Evolutionary conservation across 2,113 vertebrate genomes (phyloP).

Genomic region (Megalops atlanticus): DNA sequence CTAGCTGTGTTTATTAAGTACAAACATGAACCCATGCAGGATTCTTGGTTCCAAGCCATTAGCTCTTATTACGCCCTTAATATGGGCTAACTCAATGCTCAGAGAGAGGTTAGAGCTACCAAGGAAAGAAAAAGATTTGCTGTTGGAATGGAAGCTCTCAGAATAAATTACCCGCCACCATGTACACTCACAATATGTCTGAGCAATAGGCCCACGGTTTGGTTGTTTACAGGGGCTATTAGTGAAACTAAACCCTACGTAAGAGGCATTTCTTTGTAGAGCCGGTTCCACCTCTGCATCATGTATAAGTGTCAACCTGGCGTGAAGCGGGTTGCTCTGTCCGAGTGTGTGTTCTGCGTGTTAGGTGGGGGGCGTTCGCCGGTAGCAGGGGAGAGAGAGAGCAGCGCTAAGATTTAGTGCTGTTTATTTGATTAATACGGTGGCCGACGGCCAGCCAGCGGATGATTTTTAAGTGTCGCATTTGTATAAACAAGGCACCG

Average conservation of each 20-base stretch:
- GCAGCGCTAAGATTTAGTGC: slow-evolving; percentile 44
- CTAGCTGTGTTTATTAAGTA: not conserved
- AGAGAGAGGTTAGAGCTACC: not conserved
- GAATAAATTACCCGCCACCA: not conserved
- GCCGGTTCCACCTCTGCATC: not conserved
- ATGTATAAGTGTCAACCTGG: not conserved
- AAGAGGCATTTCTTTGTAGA: too few relatives aligned
- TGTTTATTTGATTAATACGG: slow-evolving; percentile 52
- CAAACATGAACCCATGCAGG: not conserved
- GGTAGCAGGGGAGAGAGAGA: slow-evolving; percentile 27
- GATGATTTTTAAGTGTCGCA: slow-evolving; percentile 39
- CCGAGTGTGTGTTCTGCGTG: not conserved
- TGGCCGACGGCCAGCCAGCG: slow-evolving; percentile 43
- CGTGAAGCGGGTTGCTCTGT: not conserved
- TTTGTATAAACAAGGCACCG: slow-evolving; percentile 38
- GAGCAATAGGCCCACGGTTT: too few relatives aligned
- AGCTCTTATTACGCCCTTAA: slow-evolving; percentile 59
- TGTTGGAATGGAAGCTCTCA: not conserved
- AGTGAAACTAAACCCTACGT: too few relatives aligned
- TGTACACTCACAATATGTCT: not conserved
- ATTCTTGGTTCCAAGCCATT: slow-evolving; percentile 48
- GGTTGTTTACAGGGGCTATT: too few relatives aligned
- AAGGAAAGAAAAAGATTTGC: too few relatives aligned
- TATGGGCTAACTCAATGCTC: slow-evolving; percentile 52
- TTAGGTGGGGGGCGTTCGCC: not conserved